Conservation (phyloP, 2,113 vertebrate species). For the Carassius carassius region DNA sequence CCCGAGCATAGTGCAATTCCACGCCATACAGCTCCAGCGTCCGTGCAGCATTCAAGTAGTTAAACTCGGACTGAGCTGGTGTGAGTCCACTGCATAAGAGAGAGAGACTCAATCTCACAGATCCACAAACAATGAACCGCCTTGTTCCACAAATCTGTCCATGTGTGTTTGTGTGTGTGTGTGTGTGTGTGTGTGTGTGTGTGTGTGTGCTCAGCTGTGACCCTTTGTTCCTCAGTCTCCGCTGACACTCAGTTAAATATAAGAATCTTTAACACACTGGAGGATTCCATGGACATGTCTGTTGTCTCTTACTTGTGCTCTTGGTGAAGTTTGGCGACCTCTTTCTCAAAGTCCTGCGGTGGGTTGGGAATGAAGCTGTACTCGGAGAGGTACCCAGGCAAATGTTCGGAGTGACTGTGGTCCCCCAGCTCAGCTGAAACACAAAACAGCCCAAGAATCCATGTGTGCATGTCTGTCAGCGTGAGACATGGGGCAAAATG, state of each 20-base stretch:
- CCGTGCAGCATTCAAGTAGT: conserved; percentile 94
- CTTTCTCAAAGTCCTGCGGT: conserved; percentile 96
- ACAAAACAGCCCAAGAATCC: conserved; percentile 61
- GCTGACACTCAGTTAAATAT: conserved; percentile 33
- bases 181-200: conserved; percentile 31
- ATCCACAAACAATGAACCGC: conserved; percentile 47
- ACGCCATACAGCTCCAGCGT: conserved; percentile 97
- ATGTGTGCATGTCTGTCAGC: conserved; percentile 34
- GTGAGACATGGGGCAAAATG: conserved; percentile 26
- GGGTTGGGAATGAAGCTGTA: conserved; percentile 92
- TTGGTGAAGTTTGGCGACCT: conserved; percentile 96
- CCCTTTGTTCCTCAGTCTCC: conserved; percentile 15
- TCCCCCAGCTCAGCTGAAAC: conserved; percentile 92
- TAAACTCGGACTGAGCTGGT: conserved; percentile 97
- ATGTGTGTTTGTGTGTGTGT: conserved; percentile 28
- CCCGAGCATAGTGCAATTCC: conserved; percentile 98
- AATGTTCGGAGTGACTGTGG: conserved; percentile 88
- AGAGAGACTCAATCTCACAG: conserved; percentile 47
- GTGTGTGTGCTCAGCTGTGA: conserved; percentile 39
- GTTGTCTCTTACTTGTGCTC: conserved; percentile 87
- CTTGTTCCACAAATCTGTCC: conserved; percentile 45
- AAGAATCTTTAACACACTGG: conserved; percentile 9
- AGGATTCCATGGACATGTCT: conserved; percentile 9
- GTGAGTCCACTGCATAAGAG: conserved; percentile 83
- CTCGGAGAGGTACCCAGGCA: conserved; percentile 90